phyloP scores from a whole-genome alignment of 2,113 vertebrate species.

The Dissostichus mawsoni region DNA sequence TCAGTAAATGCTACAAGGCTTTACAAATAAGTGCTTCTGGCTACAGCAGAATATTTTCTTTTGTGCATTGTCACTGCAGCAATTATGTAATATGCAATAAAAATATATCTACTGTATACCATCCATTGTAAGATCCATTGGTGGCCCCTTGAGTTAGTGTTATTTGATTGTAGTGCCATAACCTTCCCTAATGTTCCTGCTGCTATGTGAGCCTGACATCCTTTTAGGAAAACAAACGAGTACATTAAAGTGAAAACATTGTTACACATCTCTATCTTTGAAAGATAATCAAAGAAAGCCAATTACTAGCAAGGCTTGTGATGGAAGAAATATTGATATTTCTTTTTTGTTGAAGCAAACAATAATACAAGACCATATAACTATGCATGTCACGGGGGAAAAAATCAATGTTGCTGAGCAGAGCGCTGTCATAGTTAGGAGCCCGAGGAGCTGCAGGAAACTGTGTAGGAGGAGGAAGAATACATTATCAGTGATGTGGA shows the following conservation, averaged over 20 bases:
- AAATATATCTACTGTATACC: constrained; percentile 2
- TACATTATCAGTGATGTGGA: not conserved
- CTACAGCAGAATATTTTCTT: not conserved
- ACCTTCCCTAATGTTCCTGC: constrained; percentile 1
- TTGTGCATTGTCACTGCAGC: constrained; percentile 19
- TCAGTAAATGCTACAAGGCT: constrained; percentile 19
- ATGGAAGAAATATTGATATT: not conserved
- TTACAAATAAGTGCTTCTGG: constrained; percentile 33
- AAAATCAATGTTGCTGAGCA: not conserved
- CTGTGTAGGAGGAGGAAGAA: not conserved
- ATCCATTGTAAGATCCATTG: not conserved
- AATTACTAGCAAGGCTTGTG: not conserved
- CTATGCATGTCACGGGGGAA: no score
- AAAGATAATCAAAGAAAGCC: not conserved
- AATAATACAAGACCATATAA: no score
- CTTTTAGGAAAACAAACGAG: not conserved
- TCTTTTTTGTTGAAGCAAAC: not conserved
- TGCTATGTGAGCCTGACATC: not conserved
- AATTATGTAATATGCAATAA: constrained; percentile 34
- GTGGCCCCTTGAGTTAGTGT: constrained; percentile 3
- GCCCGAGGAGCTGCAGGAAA: not conserved
- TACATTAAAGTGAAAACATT: not conserved
- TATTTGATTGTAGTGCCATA: constrained; percentile 7
- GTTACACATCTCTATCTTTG: not conserved
- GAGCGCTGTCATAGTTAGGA: not conserved